Evolutionary conservation across 2,888 invertebrate genomes (phyloP).

Genomic region (Beris morrisii): DNA sequence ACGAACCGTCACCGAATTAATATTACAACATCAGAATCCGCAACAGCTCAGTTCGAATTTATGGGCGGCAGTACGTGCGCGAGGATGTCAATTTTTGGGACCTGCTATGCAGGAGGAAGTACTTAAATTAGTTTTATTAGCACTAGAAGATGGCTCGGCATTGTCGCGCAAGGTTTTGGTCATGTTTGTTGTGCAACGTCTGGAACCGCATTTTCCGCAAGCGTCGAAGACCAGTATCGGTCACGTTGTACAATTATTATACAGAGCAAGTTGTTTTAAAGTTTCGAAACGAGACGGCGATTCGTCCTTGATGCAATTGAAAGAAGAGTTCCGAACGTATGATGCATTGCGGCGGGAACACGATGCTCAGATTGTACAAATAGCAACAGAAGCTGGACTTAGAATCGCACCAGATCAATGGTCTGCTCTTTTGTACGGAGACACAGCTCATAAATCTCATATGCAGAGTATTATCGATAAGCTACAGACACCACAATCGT

Average conservation of each 20-base stretch:
- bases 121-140: conserved; percentile 86
- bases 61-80: conserved; percentile 95
- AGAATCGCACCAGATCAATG: conserved; percentile 98
- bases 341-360: conserved; percentile 92
- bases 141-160: conserved; percentile 93
- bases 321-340: conserved; percentile 95
- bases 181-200: conserved; percentile 96
- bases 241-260: conserved; percentile 96
- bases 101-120: conserved; percentile 99
- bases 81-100: conserved; percentile 97
- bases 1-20: conserved; percentile 89
- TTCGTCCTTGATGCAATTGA: conserved; percentile 96
- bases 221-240: conserved; percentile 99
- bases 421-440: conserved; percentile 95
- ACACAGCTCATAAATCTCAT: conserved; percentile 92
- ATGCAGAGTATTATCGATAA: conserved; percentile 94
- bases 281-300: conserved; percentile 96
- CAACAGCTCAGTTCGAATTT: conserved; percentile 90
- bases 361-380: conserved; percentile 97
- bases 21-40: conserved; percentile 93
- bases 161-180: conserved; percentile 92
- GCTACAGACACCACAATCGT: conserved; percentile 90
- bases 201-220: conserved; percentile 93
- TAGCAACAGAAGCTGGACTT: conserved; percentile 95
- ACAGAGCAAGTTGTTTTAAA: conserved; percentile 98